Base-by-base conservation (phyloP, 2,113 vertebrate genomes). In the Oryctolagus cuniculus region DNA sequence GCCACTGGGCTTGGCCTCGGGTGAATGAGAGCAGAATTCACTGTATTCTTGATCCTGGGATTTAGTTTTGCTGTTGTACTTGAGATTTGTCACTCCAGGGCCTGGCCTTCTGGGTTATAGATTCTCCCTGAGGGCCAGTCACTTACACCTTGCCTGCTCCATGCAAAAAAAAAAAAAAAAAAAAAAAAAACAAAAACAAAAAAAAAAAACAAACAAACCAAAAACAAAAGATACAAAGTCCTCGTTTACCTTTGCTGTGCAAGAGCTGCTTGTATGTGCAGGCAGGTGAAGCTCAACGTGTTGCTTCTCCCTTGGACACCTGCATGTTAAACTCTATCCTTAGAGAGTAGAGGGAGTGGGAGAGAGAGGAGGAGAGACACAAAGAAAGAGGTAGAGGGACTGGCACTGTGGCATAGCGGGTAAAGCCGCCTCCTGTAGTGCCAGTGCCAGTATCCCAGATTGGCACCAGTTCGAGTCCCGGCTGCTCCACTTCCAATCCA, bases 131-230 rank as follows among this genome's bases (percentile, higher is more conserved):
- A 89, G 69, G 22, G 58, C 49, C 6, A 27, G 12, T 70, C 3
- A 61, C 55, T 6, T 16, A 85, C 11, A 9, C 7, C 55, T 82
- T 27, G 22, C 31, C 15, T 70, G 9, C 2, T 64, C 34, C 61
- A 58, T 5, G 67, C 51, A 87, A 91, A 87, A 72, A 82, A 91
- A 80, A n/a, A n/a, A n/a, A n/a, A n/a, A n/a, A n/a, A n/a, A n/a
- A n/a, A n/a, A n/a, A n/a, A n/a, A n/a, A n/a, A n/a, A n/a, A n/a
- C n/a, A n/a, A n/a, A n/a, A n/a, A n/a, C n/a, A n/a, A n/a, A n/a
- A n/a, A n/a, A n/a, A n/a, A n/a, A n/a, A n/a, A n/a, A n/a, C n/a
- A n/a, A n/a, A n/a, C n/a, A n/a, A n/a, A n/a, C n/a, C n/a, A n/a
- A n/a, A n/a, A 10, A 19, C 7, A 44, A 44, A 44, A 44, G 44